Conservation (phyloP, 1,140 invertebrate species). For the Aporrectodea caliginosa region DNA sequence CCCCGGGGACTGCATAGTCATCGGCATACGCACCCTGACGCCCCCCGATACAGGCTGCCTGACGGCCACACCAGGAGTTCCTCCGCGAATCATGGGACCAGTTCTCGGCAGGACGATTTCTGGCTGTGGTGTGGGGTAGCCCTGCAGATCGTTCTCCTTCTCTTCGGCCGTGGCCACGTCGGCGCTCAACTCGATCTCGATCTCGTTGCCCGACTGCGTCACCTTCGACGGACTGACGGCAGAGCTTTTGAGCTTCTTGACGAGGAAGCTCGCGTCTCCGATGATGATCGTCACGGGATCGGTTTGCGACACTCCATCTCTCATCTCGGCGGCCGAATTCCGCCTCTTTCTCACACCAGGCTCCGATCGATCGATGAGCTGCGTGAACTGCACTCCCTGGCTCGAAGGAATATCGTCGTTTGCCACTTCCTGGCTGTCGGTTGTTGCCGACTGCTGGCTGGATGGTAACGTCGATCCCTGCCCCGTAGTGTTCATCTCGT, state of each 20-base stretch:
- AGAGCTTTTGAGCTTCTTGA: conserved; percentile 29
- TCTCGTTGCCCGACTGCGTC: conserved; percentile 26
- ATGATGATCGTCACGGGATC: conserved; percentile 34
- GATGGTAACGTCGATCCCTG: too few relatives aligned
- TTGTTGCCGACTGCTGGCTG: not conserved
- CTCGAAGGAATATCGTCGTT: not conserved
- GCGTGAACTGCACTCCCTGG: not conserved
- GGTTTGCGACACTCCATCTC: conserved; percentile 26
- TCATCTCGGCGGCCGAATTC: not conserved
- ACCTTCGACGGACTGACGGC: conserved; percentile 26
- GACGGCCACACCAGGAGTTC: not conserved
- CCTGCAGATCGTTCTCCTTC: not conserved
- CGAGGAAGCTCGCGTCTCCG: conserved; percentile 32
- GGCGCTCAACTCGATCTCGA: conserved; percentile 30
- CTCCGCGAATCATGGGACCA: not conserved
- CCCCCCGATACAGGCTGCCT: not conserved
- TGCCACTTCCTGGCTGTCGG: not conserved
- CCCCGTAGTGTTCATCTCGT: too few relatives aligned
- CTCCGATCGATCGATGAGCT: not conserved
- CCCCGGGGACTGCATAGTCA: not conserved
- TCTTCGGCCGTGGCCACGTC: conserved; percentile 1
- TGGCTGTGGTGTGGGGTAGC: conserved; percentile 1
- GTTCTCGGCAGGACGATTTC: not conserved
- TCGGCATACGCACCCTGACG: conserved; percentile 14
- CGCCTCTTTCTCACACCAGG: not conserved